Evolutionary conservation across 2,888 invertebrate species (phyloP), one percentile per base, ranked within the genome.

Genomic region (Trilocha varians): DNA sequence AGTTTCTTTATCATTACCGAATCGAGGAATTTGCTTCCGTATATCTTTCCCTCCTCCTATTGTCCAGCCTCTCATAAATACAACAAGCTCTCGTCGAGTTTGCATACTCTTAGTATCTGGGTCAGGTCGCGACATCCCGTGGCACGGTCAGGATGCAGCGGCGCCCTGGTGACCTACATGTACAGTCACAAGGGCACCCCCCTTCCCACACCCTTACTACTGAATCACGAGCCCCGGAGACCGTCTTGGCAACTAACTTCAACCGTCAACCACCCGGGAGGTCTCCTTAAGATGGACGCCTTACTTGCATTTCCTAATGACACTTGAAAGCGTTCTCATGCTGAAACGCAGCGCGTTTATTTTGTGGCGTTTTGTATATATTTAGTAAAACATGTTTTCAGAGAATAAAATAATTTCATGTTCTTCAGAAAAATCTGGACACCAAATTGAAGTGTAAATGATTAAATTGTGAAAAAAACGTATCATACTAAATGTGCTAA

Each of bases 81-180:
- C n/a, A 44, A 63, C 64, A 67, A 66, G 57, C 62, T 62, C 60
- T 49, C 48, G 53, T 25, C 11, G 25, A 25, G 25, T 25, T 25
- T 25, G 25, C 11, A 4, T 25, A 25, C 51, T 48, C 53, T 56
- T 45, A 52, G 56, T 57, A 80, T 71, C 63, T 79, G 70, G 82
- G 82, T 78, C 79, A 77, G 74, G 73, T 64, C 70, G 55, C 56
- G 59, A 56, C 58, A 67, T 62, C 66, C 58, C 46, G 39, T 47
- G 49, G 47, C 50, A 40, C 45, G 58, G 55, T 50, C 54, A 57
- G 69, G 75, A 65, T 82, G 82, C 79, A 78, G 48, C 57, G 62
- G 45, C 56, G 73, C 49, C 76, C 80, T 43, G 65, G 62, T 83
- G 62, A 82, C 83, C 83, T 57, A 82, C 58, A 67, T 83, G 67